Evolutionary conservation across 1,140 invertebrate species (phyloP).

Genomic region (Hesperophylax magnus): DNA sequence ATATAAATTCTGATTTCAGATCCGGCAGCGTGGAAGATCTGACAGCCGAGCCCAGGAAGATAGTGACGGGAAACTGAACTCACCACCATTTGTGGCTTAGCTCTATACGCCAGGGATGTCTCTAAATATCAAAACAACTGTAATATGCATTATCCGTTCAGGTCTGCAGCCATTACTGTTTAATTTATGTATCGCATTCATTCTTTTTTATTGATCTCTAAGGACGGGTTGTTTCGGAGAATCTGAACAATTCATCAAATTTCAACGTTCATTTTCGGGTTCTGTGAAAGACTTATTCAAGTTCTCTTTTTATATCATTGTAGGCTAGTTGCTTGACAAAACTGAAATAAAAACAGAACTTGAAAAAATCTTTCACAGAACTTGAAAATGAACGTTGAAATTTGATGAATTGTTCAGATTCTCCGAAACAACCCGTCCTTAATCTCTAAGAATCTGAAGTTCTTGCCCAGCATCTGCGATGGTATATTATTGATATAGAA

Average conservation of each 20-base stretch:
- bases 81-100: not conserved
- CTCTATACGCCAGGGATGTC: not conserved
- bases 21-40: slow-evolving; percentile 57
- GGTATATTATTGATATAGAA: slow-evolving; percentile 25
- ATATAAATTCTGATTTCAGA: slow-evolving; percentile 35
- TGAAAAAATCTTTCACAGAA: no score
- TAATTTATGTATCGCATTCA: slow-evolving; percentile 27
- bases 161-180: slow-evolving; percentile 19
- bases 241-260: no score
- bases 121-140: slow-evolving; percentile 33
- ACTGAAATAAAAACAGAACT: no score
- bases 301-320: no score
- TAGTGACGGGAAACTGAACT: slow-evolving; percentile 52
- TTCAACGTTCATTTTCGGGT: no score
- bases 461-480: slow-evolving; percentile 26
- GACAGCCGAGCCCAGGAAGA: slow-evolving; percentile 54
- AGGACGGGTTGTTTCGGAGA: no score
- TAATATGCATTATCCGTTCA: slow-evolving; percentile 28
- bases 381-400: no score
- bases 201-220: slow-evolving; percentile 46
- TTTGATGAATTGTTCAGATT: no score
- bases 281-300: no score
- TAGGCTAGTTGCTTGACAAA: no score
- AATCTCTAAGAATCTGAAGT: slow-evolving; percentile 32
- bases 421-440: no score